Base-by-base conservation (phyloP, 2,113 vertebrate genomes). In the Emydura subglobosa region DNA sequence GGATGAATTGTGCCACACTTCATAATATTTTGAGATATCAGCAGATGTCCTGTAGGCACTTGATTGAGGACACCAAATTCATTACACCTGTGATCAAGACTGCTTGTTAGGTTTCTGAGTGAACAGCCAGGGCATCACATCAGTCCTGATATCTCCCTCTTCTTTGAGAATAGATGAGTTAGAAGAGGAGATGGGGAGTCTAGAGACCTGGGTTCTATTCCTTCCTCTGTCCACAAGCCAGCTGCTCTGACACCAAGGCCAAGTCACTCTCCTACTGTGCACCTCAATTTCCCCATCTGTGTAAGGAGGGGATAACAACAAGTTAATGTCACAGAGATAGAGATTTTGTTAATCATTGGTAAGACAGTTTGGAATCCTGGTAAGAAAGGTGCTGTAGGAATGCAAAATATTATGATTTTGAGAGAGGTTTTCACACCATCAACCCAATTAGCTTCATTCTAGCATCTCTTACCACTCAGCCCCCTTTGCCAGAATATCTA, bases 401-500 rank as follows among this genome's bases (percentile, higher is more conserved):
- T 78, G 44, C 65, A 39, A 68, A 68, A 0, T 19, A 12, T 24
- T 76, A 44, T 53, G 51, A 17, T 42, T 47, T 47, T 44, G 25
- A 44, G 79, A 65, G 82, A 83, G 86, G 83, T 87, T 95, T 96
- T 88, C 79, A 54, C 88, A 39, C 5, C 0, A 87, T 61, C 39
- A 39, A 0, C 0, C 4, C 51, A 86, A 87, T 53, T 27, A 91
- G 91, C 81, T 95, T 91, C 68, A 59, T 76, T 72, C 91, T 83
- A 91, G 91, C 44, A 4, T 83, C 92, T 79, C 53, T 86, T 78
- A 91, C 76, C 87, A 82, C 88, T 89, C 95, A 83, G 57, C 29
- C 29, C 10, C 74, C 25, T 90, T 92, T 92, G 93, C 92, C 90
- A 94, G 61, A 72, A 87, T 94, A 83, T 91, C 87, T 25, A 85